Base-by-base conservation (phyloP, 2,113 vertebrate genomes). In the Heptranchias perlo region DNA sequence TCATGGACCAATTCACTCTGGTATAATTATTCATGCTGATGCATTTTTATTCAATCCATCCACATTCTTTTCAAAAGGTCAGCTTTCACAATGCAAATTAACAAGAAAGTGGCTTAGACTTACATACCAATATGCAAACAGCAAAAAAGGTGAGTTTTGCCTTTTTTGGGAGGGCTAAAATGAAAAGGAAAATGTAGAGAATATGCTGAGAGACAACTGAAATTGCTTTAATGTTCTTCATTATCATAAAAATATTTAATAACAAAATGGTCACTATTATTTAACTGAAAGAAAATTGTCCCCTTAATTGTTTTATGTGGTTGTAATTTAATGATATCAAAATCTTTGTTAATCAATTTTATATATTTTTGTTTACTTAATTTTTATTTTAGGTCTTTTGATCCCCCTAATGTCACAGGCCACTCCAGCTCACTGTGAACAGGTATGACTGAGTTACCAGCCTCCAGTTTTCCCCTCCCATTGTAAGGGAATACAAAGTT, bases 41-140 rank as follows among this genome's bases (percentile, higher is more conserved):
- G 64, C 94, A 69, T 69, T 95, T 95, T 69, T 31, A 95, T 95
- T 95, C 64, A 69, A 65, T 73, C 64, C 47, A 31, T 69, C 94
- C 65, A 95, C 65, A 95, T n/a, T 69, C 87, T 58, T n/a, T 47
- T 73, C 47, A 18, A 95, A 67, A 95, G 64, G 94, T 95, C 94
- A 95, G 44, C 64, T 69, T 65, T 35, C 39, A 69, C 65, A 95
- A 73, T 67, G 39, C 44, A 65, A 91, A 91, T 91, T 91, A 91
- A 35, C 28, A 61, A 91, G 52, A 91, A 91, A 91, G 52, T 16
- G 28, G 16, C 11, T 67, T 65, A 31, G 47, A 31, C 10, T 31
- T 49, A 13, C 52, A 73, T 18, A 13, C 44, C 7, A 67, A 49
- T 49, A 35, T 94, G 39, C 39, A 69, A 49, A 67, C 49, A 94